Evolutionary conservation across 2,888 invertebrate genomes (phyloP), one percentile per base, ranked within the genome.

Genomic region (Vanessa cardui): DNA sequence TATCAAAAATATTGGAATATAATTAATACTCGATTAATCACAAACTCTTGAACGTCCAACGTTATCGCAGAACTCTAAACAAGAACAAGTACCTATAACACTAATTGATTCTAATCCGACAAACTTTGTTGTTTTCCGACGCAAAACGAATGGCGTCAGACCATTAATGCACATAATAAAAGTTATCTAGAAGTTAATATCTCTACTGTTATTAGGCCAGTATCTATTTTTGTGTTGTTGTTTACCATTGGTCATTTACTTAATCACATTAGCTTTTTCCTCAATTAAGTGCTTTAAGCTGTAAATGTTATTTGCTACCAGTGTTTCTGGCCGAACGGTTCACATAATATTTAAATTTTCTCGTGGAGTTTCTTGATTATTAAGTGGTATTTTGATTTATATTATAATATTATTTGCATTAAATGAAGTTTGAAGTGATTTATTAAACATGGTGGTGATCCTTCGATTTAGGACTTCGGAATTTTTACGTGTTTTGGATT

Each of bases 391-490:
- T 12, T 12, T 39, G 3, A 39, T 39, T 12, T 39, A 39, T 39
- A 9, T 4, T 12, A 39, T 39, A 12, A 12, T 39, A 39, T 39
- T 39, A 4, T 12, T 39, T 39, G 12, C 39, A 39, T 12, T 39
- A 12, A 39, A 39, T 39, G 12, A 39, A 39, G 39, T 12, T 12
- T 39, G 12, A 39, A 39, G 39, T 39, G 39, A 39, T 12, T 39
- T 12, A 39, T 58, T 12, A 26, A 64, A 20, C 12, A 76, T 74
- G 76, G 74, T 76, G 6, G 73, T 76, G 0, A 58, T 73, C 39
- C 68, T 76, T 39, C 71, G 68, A 33, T 76, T 68, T 62, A 72
- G 69, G 66, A 66, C 64, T 7, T 64, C 71, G 20, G 67, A 68
- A 8, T 70, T 54, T 62, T 60, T 74, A 45, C 71, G 72, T 63